A percentile compares a stretch with the other conserved stretches of the same genome.
Conservation (phyloP, 2,888 invertebrate genomes). For the Miltochrista miniata region DNA sequence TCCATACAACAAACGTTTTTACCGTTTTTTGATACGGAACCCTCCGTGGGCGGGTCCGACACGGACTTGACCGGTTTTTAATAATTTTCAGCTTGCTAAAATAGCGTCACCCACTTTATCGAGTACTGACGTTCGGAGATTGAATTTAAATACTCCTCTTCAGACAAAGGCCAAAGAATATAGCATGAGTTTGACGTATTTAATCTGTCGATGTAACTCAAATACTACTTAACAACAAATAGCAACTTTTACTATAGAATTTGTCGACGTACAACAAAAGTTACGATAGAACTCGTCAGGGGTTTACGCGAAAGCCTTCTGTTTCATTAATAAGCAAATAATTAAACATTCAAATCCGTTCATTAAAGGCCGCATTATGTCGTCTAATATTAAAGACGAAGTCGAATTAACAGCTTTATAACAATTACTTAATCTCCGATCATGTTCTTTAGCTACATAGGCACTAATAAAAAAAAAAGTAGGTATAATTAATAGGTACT, state of each 20-base stretch:
- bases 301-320: constrained; percentile 23
- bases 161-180: constrained; percentile 2
- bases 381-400: constrained; percentile 32
- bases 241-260: constrained; percentile 18
- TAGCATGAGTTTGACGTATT: no score
- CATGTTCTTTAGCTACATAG: background rate
- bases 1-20: no score
- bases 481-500: no score
- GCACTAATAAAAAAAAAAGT: no score
- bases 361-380: constrained; percentile 25
- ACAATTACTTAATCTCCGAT: constrained; percentile 15
- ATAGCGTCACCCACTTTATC: no score
- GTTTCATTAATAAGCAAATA: constrained; percentile 47
- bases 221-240: constrained; percentile 23
- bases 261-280: constrained; percentile 15
- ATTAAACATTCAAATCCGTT: constrained; percentile 38
- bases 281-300: constrained; percentile 23
- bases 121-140: no score
- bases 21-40: no score
- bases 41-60: no score
- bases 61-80: no score
- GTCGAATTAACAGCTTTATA: constrained; percentile 21
- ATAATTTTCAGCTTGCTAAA: no score
- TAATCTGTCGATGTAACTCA: no score
- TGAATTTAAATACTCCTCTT: constrained; percentile 15